Percentiles rank a stretch among this genome's conserved stretches.
Conservation (phyloP, 2,113 vertebrate genomes). For the Sturnira hondurensis region DNA sequence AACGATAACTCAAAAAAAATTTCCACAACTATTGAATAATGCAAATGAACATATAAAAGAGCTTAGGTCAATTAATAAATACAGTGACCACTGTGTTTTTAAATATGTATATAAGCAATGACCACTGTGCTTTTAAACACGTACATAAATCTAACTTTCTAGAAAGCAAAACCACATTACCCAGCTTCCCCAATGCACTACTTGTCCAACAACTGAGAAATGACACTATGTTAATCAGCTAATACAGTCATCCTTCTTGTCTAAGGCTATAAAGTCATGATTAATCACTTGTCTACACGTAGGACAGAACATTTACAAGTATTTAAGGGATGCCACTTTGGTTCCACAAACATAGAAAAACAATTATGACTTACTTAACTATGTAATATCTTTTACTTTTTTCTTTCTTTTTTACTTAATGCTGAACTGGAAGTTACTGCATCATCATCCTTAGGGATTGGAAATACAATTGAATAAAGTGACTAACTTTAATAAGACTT, state of each 20-base stretch:
- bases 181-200: not conserved
- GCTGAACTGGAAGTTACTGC: not conserved
- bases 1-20: not conserved
- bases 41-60: not conserved
- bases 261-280: not conserved
- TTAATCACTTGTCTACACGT: conserved; percentile 30
- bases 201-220: not conserved
- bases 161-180: not conserved
- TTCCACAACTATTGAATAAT: not conserved
- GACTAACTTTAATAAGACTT: conserved; percentile 63
- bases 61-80: not conserved
- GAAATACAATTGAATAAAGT: conserved; percentile 56
- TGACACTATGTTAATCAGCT: not conserved
- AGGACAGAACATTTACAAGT: not conserved
- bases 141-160: conserved; percentile 33
- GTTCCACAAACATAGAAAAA: not conserved
- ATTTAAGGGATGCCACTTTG: conserved; percentile 6
- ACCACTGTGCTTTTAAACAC: not conserved
- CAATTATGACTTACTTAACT: not conserved
- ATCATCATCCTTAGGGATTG: not conserved
- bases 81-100: not conserved
- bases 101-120: not conserved
- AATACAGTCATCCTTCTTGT: not conserved
- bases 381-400: not conserved
- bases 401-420: conserved; percentile 12